These are phyloP conservation scores for Crocallis elinguaria DNA, from an alignment of 2,888 invertebrate species.

Conservation along the genomic window DNA sequence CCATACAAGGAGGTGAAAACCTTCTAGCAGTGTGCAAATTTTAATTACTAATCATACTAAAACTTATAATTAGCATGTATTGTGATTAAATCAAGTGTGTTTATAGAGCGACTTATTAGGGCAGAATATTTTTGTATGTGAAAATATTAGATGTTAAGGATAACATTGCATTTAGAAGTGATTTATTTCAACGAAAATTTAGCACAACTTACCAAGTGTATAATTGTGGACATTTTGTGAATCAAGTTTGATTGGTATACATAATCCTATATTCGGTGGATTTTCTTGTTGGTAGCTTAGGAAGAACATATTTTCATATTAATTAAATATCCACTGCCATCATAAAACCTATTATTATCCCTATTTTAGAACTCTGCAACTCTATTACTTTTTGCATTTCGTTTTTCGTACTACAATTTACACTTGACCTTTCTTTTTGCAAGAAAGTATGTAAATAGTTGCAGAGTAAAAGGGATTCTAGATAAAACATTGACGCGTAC, in stretches of 20 bases:
- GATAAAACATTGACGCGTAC: neutral
- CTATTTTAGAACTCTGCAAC: too few relatives aligned
- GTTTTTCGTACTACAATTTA: neutral
- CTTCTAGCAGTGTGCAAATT: conserved; percentile 37
- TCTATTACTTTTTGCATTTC: neutral
- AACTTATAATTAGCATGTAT: conserved; percentile 45
- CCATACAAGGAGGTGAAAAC: conserved; percentile 36
- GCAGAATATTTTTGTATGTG: conserved; percentile 81
- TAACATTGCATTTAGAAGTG: conserved; percentile 66
- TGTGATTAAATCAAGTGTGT: conserved; percentile 63
- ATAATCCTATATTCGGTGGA: conserved; percentile 2
- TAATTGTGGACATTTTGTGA: conserved; percentile 27
- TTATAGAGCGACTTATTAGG: conserved; percentile 73
- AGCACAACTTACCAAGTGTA: conserved; percentile 39
- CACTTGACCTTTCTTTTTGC: neutral
- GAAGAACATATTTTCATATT: neutral
- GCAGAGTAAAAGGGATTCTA: neutral
- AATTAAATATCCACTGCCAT: neutral
- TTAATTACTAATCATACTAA: conserved; percentile 48
- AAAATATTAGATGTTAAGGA: conserved; percentile 66
- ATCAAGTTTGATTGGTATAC: conserved; percentile 3
- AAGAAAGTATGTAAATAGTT: neutral
- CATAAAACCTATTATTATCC: neutral
- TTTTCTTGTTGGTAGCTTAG: neutral
- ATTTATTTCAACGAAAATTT: conserved; percentile 32